Evolutionary conservation across 2,113 vertebrate species (phyloP), one percentile per base, ranked within the genome.

Genomic region (Rafetus swinhoei): DNA sequence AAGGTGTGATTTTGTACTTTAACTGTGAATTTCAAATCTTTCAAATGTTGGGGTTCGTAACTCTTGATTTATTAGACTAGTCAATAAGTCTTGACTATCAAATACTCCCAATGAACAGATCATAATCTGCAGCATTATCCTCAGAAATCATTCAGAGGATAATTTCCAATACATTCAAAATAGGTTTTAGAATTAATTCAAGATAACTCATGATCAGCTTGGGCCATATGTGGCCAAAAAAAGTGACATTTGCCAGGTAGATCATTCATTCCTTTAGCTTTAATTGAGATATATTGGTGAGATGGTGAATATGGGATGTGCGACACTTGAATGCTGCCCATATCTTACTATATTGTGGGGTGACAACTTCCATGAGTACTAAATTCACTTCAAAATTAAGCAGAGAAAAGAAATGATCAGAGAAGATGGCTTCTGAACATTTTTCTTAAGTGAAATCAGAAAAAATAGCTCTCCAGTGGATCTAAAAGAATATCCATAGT

Each of bases 131-230:
- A 85, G 55, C 39, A 53, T 59, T 93, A 87, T 84, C 93, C 72
- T 16, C 55, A 27, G 90, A 85, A 55, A 81, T 95, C 59, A 77
- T 92, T 93, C 82, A 84, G 57, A 16, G 18, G n/a, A 82, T 53
- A 80, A 50, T 29, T 88, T 50, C 21, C 74, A 77, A 50, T 14
- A 45, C 6, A 50, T 85, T 35, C 65, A 77, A 94, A 93, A 93
- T 83, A 76, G 74, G 83, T 76, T 77, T 84, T 93, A 53, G 9
- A 74, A 92, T 89, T 87, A 22, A 81, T 91, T 88, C 62, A 60
- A 92, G 88, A 82, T 93, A 57, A 62, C 95, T 89, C 82, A 89
- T 79, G 86, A 94, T 88, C 87, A 92, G 39, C 79, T 89, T 57
- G n/a, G 53, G 53, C 54, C 94, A 89, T 91, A 94, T 94, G 85